Base-by-base conservation (phyloP, 2,113 vertebrate species). In the Phalacrocorax brasilianus region DNA sequence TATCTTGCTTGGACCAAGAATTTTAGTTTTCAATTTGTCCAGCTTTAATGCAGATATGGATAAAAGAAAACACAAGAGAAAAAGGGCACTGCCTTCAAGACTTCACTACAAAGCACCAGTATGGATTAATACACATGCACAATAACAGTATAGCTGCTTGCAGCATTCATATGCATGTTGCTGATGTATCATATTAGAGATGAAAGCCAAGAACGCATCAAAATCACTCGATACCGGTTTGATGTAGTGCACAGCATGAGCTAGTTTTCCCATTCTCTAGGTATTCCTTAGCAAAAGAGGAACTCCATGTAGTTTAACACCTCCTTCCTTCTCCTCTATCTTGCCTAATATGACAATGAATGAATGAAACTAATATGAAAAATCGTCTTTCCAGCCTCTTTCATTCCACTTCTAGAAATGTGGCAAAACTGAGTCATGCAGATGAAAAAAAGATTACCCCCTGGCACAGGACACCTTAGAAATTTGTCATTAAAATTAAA, bases 141-240 rank as follows among this genome's bases (percentile, higher is more conserved):
- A 61, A 8, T 14, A 63, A 38, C 1, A 52, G 17, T 5, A 7
- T 1, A 58, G 26, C 9, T 63, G 9, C 77, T 80, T 42, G 18
- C 38, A 90, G 38, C 17, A 58, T 33, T 75, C 18, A 14, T 11
- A 11, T 24, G 24, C 6, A 1, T 33, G 16, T 32, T 56, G 18
- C 38, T 61, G 30, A 59, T n/a, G 12, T 18, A 44, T 40, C 14
- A 33, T 42, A 19, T 11, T 30, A 58, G 30, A 62, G 12, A 75
- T 19, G 7, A 75, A 59, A 79, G 18, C 18, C 47, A 81, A 42
- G 33, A 73, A 67, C 44, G 24, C 38, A 67, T 24, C 33, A n/a
- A 78, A 76, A 30, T 45, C 24, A 42, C 17, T 38, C 0, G 0
- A 49, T 21, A 17, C 21, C 28, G 35, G 30, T 52, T 65, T 72